These are phyloP conservation scores for Pseudochirops corinnae DNA, from an alignment of 2,797 vertebrate genomes.

Conservation along the genomic window DNA sequence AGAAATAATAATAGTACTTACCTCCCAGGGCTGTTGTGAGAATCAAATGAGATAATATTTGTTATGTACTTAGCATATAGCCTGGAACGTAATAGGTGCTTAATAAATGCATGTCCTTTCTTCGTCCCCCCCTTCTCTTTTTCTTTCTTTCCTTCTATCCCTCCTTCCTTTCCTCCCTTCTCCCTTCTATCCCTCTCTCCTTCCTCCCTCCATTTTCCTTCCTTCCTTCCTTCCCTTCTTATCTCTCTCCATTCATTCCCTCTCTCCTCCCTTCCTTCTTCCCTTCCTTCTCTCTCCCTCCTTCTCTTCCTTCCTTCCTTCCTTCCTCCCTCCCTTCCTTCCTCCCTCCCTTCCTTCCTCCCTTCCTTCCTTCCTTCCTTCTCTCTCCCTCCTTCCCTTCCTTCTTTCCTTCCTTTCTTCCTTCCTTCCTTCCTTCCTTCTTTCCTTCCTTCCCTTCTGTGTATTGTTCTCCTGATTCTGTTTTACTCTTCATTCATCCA, in stretches of 20 bases:
- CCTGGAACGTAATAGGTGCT: background rate
- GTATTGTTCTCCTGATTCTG: background rate
- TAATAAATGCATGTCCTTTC: background rate
- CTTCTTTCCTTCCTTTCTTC: background rate
- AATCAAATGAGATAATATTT: background rate
- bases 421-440: too few relatives aligned
- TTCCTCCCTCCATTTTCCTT: background rate
- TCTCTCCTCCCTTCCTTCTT: background rate
- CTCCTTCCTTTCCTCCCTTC: background rate
- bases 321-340: background rate
- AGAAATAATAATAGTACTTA: background rate
- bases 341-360: background rate
- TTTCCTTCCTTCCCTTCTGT: background rate
- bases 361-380: too few relatives aligned
- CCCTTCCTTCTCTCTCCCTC: fast-evolving
- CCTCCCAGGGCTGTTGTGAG: background rate
- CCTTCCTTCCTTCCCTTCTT: too few relatives aligned
- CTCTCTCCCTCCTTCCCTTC: too few relatives aligned
- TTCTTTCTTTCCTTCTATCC: background rate
- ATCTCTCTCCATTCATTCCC: background rate
- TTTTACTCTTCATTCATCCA: background rate
- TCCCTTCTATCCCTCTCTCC: too few relatives aligned
- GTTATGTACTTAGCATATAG: background rate
- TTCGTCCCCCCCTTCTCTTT: background rate
- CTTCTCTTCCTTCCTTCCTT: too few relatives aligned